These are phyloP conservation scores for Paradoxurus hermaphroditus DNA, from an alignment of 2,113 vertebrate species.

Conservation along the genomic window DNA sequence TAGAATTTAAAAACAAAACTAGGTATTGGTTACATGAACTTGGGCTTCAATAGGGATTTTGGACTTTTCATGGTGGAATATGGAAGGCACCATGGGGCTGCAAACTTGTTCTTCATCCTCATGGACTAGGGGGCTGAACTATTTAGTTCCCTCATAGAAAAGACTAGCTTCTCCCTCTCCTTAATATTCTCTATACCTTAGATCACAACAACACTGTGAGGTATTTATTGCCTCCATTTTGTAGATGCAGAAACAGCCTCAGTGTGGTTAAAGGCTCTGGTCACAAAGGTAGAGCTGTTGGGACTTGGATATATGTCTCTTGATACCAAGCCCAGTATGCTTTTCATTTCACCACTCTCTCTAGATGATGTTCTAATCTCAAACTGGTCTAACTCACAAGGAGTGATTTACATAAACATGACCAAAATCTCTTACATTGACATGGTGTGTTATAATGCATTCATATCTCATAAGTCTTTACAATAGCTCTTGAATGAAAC, in stretches of 20 bases:
- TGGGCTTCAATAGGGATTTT: background rate
- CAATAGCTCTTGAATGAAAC: background rate
- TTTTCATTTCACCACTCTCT: background rate
- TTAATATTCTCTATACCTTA: background rate
- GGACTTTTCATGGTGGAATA: background rate
- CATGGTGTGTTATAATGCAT: background rate
- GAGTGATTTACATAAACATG: background rate
- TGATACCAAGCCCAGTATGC: background rate
- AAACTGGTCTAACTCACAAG: slow-evolving; percentile 23
- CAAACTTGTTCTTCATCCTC: background rate
- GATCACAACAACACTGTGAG: background rate
- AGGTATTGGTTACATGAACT: background rate
- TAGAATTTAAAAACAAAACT: background rate
- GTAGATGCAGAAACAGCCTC: background rate
- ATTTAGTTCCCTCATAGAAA: background rate
- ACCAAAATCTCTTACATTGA: background rate
- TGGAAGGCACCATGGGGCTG: fast-evolving
- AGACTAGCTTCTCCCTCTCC: background rate
- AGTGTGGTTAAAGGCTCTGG: background rate
- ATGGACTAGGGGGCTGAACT: background rate
- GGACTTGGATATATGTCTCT: background rate
- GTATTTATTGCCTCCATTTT: background rate
- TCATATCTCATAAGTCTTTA: background rate
- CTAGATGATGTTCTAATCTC: background rate
- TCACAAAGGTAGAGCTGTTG: background rate